Base-by-base conservation (phyloP, 2,888 invertebrate genomes). In the Lasius fuliginosus region DNA sequence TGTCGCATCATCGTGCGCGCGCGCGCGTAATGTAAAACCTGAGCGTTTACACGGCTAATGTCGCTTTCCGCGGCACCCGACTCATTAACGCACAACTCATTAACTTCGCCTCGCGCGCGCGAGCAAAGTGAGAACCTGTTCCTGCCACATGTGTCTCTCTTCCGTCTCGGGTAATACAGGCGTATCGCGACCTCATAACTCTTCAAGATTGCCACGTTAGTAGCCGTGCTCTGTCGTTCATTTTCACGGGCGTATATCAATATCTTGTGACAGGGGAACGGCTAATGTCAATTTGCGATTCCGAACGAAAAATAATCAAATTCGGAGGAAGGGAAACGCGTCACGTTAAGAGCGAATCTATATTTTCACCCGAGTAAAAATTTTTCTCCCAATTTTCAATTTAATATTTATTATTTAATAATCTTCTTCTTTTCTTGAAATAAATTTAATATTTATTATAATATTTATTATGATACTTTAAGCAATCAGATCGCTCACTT, bases 61-160 rank as follows among this genome's bases (percentile, higher is more conserved):
- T 81, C 79, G 79, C 49, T 81, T 81, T 81, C 60, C 60, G 36
- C 79, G 18, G 46, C 79, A 71, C 58, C 79, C 79, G 23, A 71
- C 79, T 81, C 79, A 81, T 81, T 81, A 81, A 81, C 71, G 79
- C 60, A 60, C 79, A 46, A 81, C 79, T 81, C 79, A 81, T 81
- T 81, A 71, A 81, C 60, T 60, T 46, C 36, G 71, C 60, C 49
- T 81, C 79, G 4, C 79, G 71, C 79, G 4, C 79, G 71, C 49
- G 49, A 36, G 36, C 79, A 60, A 81, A 81, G 79, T 71, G 79
- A 81, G 79, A 81, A 81, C 79, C 79, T 81, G 79, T 81, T 69
- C 36, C 71, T 12, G 46, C 71, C 36, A 15, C 79, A n/a, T 23
- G 71, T 36, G 60, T 46, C 49, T 53, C 49, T 53, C 49, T 53